phyloP scores from a whole-genome alignment of 2,888 invertebrate species.

The Stenotaenia linearis region DNA sequence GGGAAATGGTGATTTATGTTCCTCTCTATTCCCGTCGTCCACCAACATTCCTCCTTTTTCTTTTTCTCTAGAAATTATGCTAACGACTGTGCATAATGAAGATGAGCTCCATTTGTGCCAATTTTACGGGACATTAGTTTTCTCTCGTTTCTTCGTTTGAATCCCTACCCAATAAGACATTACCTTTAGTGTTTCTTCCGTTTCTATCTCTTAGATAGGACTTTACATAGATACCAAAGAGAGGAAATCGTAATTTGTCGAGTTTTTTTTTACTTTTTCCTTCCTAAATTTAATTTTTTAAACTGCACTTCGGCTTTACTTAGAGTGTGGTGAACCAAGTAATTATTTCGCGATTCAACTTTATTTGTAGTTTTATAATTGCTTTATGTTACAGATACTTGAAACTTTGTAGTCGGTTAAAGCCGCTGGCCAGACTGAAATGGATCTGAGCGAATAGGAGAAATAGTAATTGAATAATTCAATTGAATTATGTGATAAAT shows the following conservation, averaged over 20 bases:
- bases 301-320: too few relatives aligned
- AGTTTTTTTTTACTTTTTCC: not conserved
- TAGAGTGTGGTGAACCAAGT: too few relatives aligned
- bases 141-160: not conserved
- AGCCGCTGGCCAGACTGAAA: too few relatives aligned
- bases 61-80: not conserved
- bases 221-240: not conserved
- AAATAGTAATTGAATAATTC: too few relatives aligned
- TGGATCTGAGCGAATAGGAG: too few relatives aligned
- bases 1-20: not conserved
- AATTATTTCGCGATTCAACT: too few relatives aligned
- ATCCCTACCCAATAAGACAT: not conserved
- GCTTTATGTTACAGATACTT: too few relatives aligned
- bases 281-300: not conserved
- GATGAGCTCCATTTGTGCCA: conserved; percentile 9
- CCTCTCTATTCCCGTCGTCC: not conserved
- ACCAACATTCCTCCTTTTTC: conserved; percentile 4
- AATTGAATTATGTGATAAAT: too few relatives aligned
- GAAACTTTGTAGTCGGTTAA: too few relatives aligned
- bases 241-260: not conserved
- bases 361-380: too few relatives aligned
- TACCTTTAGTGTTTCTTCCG: conserved; percentile 4
- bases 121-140: conserved; percentile 9
- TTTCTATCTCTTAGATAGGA: not conserved
- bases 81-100: conserved; percentile 9